Conservation (phyloP, 1,140 invertebrate genomes). For the Drosophila grimshawi region DNA sequence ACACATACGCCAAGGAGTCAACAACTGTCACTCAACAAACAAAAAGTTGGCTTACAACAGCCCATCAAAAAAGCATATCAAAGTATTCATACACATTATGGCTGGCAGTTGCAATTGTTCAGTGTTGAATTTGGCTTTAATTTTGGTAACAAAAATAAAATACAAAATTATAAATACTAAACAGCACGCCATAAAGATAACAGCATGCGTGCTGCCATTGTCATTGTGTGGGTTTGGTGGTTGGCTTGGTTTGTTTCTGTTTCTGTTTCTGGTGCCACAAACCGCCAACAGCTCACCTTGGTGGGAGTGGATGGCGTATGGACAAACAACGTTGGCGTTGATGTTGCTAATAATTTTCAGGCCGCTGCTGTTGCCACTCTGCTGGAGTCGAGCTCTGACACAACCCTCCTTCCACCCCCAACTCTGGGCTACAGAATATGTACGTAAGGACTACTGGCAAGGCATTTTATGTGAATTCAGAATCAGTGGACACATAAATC, state of each 20-base stretch:
- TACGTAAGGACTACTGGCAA: conserved; percentile 11
- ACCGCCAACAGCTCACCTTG: conserved; percentile 58
- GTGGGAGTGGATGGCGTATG: conserved; percentile 23
- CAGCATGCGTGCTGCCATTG: conserved; percentile 30
- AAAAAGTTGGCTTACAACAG: background rate
- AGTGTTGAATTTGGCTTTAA: conserved; percentile 29
- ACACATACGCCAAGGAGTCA: conserved; percentile 8
- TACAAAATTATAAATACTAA: conserved; percentile 45
- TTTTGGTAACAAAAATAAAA: conserved; percentile 4
- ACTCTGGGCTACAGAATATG: background rate
- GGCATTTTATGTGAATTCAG: conserved; percentile 47
- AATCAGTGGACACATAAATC: conserved; percentile 53
- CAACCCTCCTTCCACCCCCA: background rate
- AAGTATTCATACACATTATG: background rate
- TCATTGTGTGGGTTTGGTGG: background rate
- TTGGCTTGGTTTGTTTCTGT: background rate
- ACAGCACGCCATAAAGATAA: conserved; percentile 42
- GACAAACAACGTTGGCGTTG: conserved; percentile 26
- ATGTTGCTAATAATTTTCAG: conserved; percentile 54
- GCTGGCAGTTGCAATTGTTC: conserved; percentile 1
- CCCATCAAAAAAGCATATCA: conserved; percentile 5
- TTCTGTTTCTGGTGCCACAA: conserved; percentile 26
- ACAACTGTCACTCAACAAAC: background rate
- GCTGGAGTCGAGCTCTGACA: background rate
- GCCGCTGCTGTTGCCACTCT: background rate